These are phyloP conservation scores for Shinisaurus crocodilurus DNA, from an alignment of 2,113 vertebrate species.

Conservation along the genomic window DNA sequence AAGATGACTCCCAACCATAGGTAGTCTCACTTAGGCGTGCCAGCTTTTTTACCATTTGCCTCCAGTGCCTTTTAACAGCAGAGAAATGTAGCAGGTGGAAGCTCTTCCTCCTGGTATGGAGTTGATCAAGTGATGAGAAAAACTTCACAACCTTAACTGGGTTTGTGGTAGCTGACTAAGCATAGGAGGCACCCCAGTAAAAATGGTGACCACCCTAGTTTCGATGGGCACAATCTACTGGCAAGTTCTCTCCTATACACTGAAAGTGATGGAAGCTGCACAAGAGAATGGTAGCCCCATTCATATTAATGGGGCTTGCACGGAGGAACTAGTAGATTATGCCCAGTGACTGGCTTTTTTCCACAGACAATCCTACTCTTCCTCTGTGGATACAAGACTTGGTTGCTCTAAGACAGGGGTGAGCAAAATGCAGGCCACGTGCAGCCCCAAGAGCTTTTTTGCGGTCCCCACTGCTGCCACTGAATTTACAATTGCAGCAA, in stretches of 20 bases:
- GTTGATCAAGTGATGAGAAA: background rate
- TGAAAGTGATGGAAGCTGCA: background rate
- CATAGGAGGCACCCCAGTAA: background rate
- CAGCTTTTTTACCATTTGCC: background rate
- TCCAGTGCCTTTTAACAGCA: background rate
- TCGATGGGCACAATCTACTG: background rate
- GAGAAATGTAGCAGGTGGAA: conserved; percentile 20
- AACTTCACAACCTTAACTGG: background rate
- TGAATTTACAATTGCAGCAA: no score
- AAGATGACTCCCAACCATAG: background rate
- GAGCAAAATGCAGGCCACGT: background rate
- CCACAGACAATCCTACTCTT: background rate
- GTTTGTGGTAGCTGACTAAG: background rate
- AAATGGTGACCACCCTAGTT: background rate
- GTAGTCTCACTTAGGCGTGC: background rate
- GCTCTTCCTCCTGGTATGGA: background rate
- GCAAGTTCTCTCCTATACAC: background rate
- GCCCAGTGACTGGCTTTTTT: background rate
- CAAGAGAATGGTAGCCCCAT: background rate
- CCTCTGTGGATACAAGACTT: background rate
- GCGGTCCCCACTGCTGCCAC: no score
- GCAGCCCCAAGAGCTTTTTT: no score
- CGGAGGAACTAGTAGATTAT: background rate
- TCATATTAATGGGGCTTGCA: background rate
- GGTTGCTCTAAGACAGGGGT: background rate